phyloP scores from a whole-genome alignment of 2,113 vertebrate species.

The Silurus meridionalis region DNA sequence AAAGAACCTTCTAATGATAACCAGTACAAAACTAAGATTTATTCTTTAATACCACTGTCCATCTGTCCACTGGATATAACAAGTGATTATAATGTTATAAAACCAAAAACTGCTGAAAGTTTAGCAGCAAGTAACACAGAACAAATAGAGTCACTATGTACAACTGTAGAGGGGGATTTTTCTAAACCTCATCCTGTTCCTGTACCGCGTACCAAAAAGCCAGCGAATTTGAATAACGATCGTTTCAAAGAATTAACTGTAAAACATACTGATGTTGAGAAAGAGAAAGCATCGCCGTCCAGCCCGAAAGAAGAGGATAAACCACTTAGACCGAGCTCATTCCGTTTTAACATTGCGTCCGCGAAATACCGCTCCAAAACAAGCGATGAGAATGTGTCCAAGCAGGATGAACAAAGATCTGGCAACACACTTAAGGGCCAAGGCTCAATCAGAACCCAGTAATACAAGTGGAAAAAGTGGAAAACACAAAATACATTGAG shows the following conservation, averaged over 20 bases:
- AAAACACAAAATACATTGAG: conserved; percentile 25
- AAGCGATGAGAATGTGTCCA: conserved; percentile 19
- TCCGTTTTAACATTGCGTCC: conserved; percentile 75
- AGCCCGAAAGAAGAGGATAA: conserved; percentile 10
- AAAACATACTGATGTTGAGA: conserved; percentile 14
- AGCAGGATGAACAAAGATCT: conserved; percentile 52
- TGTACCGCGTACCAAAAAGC: conserved; percentile 22
- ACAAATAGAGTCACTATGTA: not conserved
- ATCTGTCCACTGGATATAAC: not conserved
- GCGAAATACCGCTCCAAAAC: conserved; percentile 65
- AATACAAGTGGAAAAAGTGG: conserved; percentile 8
- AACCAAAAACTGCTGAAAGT: not conserved
- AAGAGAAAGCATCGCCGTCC: not conserved
- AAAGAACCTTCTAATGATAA: conserved; percentile 3
- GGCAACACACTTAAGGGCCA: conserved; percentile 48
- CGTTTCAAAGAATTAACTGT: not conserved
- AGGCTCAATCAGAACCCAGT: conserved; percentile 5
- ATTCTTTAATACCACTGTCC: not conserved
- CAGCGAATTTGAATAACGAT: not conserved
- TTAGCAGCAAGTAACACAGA: not conserved
- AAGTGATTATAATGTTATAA: not conserved
- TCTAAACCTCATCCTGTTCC: conserved; percentile 23
- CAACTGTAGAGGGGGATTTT: not conserved
- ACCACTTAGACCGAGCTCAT: conserved; percentile 58
- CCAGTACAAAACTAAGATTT: not conserved